Evolutionary conservation across 2,797 vertebrate species (phyloP).

Genomic region (Micromesistius poutassou): DNA sequence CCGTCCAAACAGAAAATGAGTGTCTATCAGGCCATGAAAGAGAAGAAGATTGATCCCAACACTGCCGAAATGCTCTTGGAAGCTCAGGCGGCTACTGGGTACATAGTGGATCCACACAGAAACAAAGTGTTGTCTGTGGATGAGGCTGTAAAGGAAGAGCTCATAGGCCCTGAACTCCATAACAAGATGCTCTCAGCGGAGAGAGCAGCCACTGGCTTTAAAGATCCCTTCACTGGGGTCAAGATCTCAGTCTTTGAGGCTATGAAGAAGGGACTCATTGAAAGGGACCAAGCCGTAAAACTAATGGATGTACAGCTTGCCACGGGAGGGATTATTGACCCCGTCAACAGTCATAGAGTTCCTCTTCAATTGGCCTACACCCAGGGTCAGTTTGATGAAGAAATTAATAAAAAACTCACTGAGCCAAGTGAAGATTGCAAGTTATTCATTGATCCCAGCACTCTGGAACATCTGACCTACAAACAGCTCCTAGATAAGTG

Average conservation of each 20-base stretch:
- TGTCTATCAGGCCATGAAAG: slow-evolving; percentile 86
- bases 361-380: slow-evolving; percentile 75
- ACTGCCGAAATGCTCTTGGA: slow-evolving; percentile 78
- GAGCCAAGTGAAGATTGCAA: slow-evolving; percentile 72
- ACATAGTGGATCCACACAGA: slow-evolving; percentile 72
- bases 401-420: slow-evolving; percentile 73
- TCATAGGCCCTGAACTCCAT: slow-evolving; percentile 80
- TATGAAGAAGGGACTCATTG: slow-evolving; percentile 79
- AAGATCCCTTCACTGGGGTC: slow-evolving; percentile 76
- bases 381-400: slow-evolving; percentile 77
- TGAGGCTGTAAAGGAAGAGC: slow-evolving; percentile 73
- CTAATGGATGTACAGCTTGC: slow-evolving; percentile 79
- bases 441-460: slow-evolving; percentile 76
- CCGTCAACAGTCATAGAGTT: slow-evolving; percentile 75
- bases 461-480: slow-evolving; percentile 74
- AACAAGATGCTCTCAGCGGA: slow-evolving; percentile 78
- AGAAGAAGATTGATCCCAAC: slow-evolving; percentile 72
- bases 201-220: slow-evolving; percentile 78
- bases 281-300: slow-evolving; percentile 73
- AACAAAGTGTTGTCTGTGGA: slow-evolving; percentile 78
- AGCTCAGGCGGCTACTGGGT: slow-evolving; percentile 83
- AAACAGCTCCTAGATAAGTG: slow-evolving; percentile 73
- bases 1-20: slow-evolving; percentile 86
- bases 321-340: slow-evolving; percentile 81
- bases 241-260: slow-evolving; percentile 77